Percentiles rank a stretch among this genome's conserved stretches.
These are phyloP conservation scores for Phengaris arion DNA, from an alignment of 2,888 invertebrate genomes.

Conservation along the genomic window DNA sequence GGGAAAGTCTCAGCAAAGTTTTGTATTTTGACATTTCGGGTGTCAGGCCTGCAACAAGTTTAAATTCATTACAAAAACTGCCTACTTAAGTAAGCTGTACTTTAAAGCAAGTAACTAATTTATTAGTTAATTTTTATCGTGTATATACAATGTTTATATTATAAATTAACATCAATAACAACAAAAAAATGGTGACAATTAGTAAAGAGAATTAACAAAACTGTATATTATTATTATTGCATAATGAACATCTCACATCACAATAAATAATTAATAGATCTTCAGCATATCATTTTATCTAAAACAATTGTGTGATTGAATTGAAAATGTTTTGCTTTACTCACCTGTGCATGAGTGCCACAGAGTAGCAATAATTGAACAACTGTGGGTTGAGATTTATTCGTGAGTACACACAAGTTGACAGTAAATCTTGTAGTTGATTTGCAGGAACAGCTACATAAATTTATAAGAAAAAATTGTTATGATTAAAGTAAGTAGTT, in stretches of 20 bases:
- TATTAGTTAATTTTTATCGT: background rate
- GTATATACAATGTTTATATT: background rate
- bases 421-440: constrained; percentile 81
- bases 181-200: background rate
- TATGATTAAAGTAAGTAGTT: background rate
- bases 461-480: constrained; percentile 21
- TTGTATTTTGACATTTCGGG: constrained; percentile 79
- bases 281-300: too few relatives aligned
- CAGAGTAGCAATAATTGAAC: constrained; percentile 88
- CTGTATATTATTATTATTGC: background rate
- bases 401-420: constrained; percentile 84
- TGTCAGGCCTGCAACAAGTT: constrained; percentile 69
- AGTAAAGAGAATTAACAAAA: background rate
- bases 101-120: background rate
- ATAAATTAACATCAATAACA: background rate
- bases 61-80: constrained; percentile 9
- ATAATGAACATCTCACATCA: background rate
- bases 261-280: background rate
- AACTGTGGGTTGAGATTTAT: constrained; percentile 88
- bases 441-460: constrained; percentile 60
- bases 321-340: background rate
- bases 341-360: constrained; percentile 86
- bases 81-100: background rate
- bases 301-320: too few relatives aligned
- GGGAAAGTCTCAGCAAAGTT: constrained; percentile 84